Evolutionary conservation across 1,140 invertebrate genomes (phyloP).

Genomic region (Drosophila setifemur): DNA sequence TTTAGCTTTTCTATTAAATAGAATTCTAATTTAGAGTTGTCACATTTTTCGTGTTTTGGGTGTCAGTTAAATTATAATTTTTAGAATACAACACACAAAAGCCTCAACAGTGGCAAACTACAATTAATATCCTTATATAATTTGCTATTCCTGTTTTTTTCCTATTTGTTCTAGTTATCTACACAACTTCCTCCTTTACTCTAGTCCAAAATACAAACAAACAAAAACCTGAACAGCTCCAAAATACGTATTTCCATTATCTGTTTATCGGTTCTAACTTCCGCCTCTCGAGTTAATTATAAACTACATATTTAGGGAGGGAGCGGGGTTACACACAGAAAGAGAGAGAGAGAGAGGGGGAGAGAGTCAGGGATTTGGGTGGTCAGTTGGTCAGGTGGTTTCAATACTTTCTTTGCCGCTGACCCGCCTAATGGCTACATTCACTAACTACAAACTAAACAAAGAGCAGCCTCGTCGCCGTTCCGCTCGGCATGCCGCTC

Average conservation of each 20-base stretch:
- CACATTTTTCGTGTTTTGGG: background rate
- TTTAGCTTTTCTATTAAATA: background rate
- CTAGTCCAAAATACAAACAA: too few species aligned
- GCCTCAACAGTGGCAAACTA: background rate
- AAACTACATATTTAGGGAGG: background rate
- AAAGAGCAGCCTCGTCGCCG: slow-evolving; percentile 69
- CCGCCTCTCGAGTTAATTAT: background rate
- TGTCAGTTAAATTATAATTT: background rate
- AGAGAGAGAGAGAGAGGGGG: background rate
- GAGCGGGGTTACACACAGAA: background rate
- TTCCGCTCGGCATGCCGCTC: slow-evolving; percentile 68
- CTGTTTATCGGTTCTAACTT: too few species aligned
- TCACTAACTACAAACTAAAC: slow-evolving; percentile 69
- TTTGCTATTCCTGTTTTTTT: too few species aligned
- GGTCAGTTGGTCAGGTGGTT: background rate
- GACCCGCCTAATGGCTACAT: slow-evolving; percentile 11
- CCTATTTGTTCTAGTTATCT: too few species aligned
- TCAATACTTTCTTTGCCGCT: slow-evolving; percentile 9
- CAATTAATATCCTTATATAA: background rate
- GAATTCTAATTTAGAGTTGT: background rate
- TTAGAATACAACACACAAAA: background rate
- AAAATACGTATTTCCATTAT: too few species aligned
- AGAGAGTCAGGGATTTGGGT: background rate
- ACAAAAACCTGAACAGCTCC: too few species aligned
- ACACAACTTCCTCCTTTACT: too few species aligned